Base-by-base conservation (phyloP, 1,140 invertebrate species). In the Atta colombica region DNA sequence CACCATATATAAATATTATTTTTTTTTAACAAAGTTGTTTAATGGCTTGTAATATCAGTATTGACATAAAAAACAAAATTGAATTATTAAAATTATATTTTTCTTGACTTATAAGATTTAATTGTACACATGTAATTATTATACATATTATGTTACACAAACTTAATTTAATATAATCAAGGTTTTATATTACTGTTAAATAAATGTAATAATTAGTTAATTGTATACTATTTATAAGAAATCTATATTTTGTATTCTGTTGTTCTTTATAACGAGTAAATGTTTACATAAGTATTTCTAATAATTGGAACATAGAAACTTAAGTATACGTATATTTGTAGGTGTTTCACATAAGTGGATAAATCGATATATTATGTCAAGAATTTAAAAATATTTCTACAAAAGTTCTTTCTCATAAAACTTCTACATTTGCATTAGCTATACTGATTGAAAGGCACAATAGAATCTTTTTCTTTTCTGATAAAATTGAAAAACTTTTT, bases 331-430 rank as follows among this genome's bases (percentile, higher is more conserved):
- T 39, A 58, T 45, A 45, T 85, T 66, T 63, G 35, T 58, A 89
- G 88, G 60, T 89, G 61, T 12, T 89, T 31, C 87, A 89, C 25
- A 28, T 71, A 21, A 77, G 87, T 14, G 87, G 87, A 3, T 82
- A 89, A 35, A 60, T 90, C 10, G 87, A 90, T 51, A 72, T 90
- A 21, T 61, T 89, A 10, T 63, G 88, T 35, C 55, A 77, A 7
- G 28, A n/a, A 25, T 16, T 90, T 0, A 35, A 25, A 60, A 21
- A 12, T 16, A 51, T 88, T 25, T 72, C 65, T 12, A 3, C 14
- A 7, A 58, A 51, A 4, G 14, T 14, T 18, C 18, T 12, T 31
- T 18, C 49, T 28, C 16, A 16, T 3, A 6, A n/a, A 71, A 45
- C 35, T 12, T 21, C 2, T 0, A 35, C 4, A 18, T 10, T 3